phyloP scores from a whole-genome alignment of 2,113 vertebrate species.

The Physeter macrocephalus region DNA sequence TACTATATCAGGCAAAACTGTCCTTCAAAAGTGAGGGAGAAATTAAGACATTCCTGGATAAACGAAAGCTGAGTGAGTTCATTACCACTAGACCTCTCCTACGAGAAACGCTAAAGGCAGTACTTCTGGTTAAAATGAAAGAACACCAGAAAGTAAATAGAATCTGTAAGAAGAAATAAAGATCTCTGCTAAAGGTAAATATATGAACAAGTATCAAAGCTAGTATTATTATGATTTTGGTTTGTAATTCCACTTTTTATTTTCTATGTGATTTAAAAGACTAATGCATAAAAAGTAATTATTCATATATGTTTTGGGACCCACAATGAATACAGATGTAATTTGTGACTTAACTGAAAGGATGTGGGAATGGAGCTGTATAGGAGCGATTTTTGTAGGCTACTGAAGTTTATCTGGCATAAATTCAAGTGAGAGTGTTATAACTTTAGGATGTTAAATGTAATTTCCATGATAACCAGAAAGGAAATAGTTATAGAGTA shows the following conservation, averaged over 20 bases:
- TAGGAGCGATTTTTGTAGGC: background rate
- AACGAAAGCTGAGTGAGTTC: background rate
- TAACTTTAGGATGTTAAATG: background rate
- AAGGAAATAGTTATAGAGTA: background rate
- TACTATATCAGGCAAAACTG: background rate
- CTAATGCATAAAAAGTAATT: background rate
- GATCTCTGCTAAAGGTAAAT: background rate
- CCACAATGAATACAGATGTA: background rate
- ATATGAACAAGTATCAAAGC: background rate
- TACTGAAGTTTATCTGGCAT: background rate
- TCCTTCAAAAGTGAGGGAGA: background rate
- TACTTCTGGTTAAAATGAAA: background rate
- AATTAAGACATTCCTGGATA: background rate
- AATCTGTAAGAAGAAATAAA: background rate
- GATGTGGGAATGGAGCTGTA: background rate
- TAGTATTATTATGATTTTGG: background rate
- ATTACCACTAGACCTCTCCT: background rate
- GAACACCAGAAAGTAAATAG: background rate
- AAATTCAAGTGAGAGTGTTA: background rate
- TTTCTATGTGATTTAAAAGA: background rate
- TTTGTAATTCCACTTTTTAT: background rate
- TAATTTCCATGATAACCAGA: background rate
- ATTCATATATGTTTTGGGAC: background rate
- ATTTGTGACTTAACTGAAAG: background rate
- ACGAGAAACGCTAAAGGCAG: background rate